Evolutionary conservation across 2,797 vertebrate species (phyloP), one percentile per base, ranked within the genome.

Genomic region (Arctocebus calabarensis): DNA sequence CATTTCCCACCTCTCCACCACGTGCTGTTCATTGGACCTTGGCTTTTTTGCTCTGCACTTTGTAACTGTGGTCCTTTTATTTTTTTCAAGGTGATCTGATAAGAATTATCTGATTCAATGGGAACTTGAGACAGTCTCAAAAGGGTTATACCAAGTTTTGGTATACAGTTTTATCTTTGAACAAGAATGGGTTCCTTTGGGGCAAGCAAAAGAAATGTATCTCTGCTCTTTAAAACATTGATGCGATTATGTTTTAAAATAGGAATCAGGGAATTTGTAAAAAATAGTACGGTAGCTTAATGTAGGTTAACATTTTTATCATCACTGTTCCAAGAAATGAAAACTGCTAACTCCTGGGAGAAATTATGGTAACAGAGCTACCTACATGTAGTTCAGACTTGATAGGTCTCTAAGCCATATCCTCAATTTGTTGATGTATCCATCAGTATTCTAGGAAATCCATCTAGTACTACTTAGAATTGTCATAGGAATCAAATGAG

Each of bases 61-160:
- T 97, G 90, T 93, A 96, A 95, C 84, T 93, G 27, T 90, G 95
- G 95, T 95, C 66, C 61, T 91, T 97, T 97, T 95, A 96, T 95
- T 84, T 95, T 92, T 77, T 92, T 96, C 82, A 96, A 88, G 92
- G 84, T 96, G 98, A 97, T 94, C 94, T 95, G 97, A 97, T 97
- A 97, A 97, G 82, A 97, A 94, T 94, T 82, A 97, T 96, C 94
- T 97, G 96, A 98, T 96, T 95, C 70, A 83, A 52, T 25, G 55
- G 86, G 84, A 98, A 97, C 86, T 94, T 90, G 97, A 98, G 96
- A 96, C 45, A 94, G 91, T 88, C 95, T 97, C 95, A 96, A 81
- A 27, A 86, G 82, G 95, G 64, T 84, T 96, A 79, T 90, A 78
- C 40, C 85, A 89, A 95, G 73, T 78, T 88, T 77, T 93, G 62